Evolutionary conservation across 2,113 vertebrate genomes (phyloP).

Genomic region (Pomatostomus ruficeps): DNA sequence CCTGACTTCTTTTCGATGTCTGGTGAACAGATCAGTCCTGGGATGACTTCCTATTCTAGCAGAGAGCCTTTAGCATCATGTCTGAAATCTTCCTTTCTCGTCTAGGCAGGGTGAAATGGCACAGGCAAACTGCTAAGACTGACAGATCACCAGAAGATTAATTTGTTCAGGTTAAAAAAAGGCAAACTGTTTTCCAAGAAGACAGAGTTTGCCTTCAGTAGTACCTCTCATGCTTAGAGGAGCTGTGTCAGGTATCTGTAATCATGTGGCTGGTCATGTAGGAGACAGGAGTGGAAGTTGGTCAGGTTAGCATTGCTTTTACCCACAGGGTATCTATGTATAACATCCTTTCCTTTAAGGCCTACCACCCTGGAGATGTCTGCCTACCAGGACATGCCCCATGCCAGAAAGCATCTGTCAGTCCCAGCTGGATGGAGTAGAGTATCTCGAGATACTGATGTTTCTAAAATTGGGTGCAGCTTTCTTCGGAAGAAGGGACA

Average conservation of each 20-base stretch:
- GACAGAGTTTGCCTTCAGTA: not conserved
- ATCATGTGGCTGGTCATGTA: rapidly evolving
- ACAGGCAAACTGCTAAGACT: not conserved
- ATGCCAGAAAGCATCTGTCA: not conserved
- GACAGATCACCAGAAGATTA: not conserved
- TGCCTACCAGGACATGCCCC: not conserved
- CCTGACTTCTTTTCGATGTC: not conserved
- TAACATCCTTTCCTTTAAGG: not conserved
- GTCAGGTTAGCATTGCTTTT: not conserved
- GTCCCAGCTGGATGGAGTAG: not conserved
- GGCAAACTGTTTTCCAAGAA: not conserved
- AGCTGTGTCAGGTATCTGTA: not conserved
- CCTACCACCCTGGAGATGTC: not conserved
- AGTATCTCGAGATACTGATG: not conserved
- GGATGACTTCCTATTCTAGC: not conserved
- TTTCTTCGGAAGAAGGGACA: not conserved
- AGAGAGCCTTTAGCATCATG: not conserved
- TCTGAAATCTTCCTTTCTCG: not conserved
- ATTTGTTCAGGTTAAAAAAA: not conserved
- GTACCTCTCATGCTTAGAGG: not conserved
- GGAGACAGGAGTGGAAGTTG: not conserved
- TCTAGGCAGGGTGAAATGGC: not conserved
- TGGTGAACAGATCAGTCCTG: not conserved
- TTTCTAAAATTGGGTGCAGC: not conserved
- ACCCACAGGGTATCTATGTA: not conserved